Conservation (phyloP, 2,113 vertebrate genomes). For the Lophius piscatorius region DNA sequence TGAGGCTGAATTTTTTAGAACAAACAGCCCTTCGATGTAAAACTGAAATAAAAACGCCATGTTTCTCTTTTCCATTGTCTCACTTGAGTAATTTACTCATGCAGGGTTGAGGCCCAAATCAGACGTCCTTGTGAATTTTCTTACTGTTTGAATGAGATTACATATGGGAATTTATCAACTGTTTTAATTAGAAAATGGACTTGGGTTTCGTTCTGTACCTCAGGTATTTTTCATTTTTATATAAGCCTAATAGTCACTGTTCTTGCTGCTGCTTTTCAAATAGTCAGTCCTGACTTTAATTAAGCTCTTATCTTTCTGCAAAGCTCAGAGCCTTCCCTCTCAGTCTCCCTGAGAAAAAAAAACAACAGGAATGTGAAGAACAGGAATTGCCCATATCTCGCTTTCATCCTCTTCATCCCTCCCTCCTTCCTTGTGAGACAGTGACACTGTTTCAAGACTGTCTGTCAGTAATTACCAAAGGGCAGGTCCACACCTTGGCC, state of each 20-base stretch:
- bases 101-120: conserved; percentile 2
- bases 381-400: conserved; percentile 45
- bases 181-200: conserved; percentile 59
- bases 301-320: conserved; percentile 66
- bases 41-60: not conserved
- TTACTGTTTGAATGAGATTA: conserved; percentile 54
- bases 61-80: conserved; percentile 18
- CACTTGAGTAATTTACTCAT: conserved; percentile 28
- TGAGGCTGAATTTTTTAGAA: not conserved
- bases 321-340: conserved; percentile 51
- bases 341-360: conserved; percentile 36
- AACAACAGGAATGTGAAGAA: conserved; percentile 56
- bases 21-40: not conserved
- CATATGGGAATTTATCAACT: conserved; percentile 34
- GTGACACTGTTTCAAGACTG: conserved; percentile 24
- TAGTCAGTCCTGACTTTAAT: conserved; percentile 70
- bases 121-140: conserved; percentile 36
- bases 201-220: conserved; percentile 49
- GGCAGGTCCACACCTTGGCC: conserved; percentile 20
- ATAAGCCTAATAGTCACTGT: conserved; percentile 37
- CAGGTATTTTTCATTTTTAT: conserved; percentile 69
- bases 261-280: conserved; percentile 49
- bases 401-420: conserved; percentile 30
- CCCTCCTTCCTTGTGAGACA: conserved; percentile 23
- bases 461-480: conserved; percentile 51